Evolutionary conservation across 2,113 vertebrate species (phyloP), one percentile per base, ranked within the genome.

Genomic region (Megaptera novaeangliae): DNA sequence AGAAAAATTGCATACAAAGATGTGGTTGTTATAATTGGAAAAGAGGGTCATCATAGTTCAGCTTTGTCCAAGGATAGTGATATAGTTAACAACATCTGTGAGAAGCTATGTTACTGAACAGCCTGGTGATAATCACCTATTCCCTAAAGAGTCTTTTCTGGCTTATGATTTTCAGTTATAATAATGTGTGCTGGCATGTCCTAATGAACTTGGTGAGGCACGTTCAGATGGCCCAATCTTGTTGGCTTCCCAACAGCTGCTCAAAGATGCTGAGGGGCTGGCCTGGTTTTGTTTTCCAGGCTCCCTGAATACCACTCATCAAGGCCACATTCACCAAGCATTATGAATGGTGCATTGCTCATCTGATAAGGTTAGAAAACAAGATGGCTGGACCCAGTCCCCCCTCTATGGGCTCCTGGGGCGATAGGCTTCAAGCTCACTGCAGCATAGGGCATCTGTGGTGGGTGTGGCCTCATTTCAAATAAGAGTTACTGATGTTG

Each of bases 121-220:
- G 52, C 41, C 46, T 91, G 71, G 52, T 88, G 84, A 83, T 80
- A 83, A 95, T 46, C 90, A 83, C 9, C 55, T 72, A 29, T 36
- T 82, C 52, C 34, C 88, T 71, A 34, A 92, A 80, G 66, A 34
- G 21, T 91, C 57, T n/a, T 27, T 75, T 75, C 39, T 92, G 80
- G 63, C 27, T 61, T 81, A 39, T 69, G 44, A 66, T 85, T 96
- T 92, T 94, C 83, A 88, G 34, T 88, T 95, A 83, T 89, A 93
- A 71, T 80, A 89, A 95, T 95, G 52, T 64, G n/a, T 64, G 8
- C 64, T 97, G 72, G 21, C 41, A 64, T 75, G 39, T 95, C 27
- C 66, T 89, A 90, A 87, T 89, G 87, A 89, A 84, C 72, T 71
- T 92, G 84, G 41, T 84, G n/a, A 81, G 31, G n/a, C 71, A 39